Conservation (phyloP, 2,888 invertebrate species). For the Osedax fenrisi region DNA sequence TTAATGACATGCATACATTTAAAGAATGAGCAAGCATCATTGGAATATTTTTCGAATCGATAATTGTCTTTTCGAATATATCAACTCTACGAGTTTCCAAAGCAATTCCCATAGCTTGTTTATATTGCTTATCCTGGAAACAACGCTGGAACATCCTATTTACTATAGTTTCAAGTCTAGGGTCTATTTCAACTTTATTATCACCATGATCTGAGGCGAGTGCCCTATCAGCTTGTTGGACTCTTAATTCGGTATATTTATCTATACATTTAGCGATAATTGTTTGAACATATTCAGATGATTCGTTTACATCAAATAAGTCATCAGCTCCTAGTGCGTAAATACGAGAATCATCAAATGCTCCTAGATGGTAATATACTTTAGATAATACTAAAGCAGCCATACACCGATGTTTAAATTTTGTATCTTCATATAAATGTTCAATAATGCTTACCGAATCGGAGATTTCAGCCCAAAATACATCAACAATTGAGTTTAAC, state of each 20-base stretch:
- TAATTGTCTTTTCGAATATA: conserved; percentile 80
- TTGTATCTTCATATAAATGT: conserved; percentile 82
- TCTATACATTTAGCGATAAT: conserved; percentile 94
- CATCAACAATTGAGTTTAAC: conserved; percentile 81
- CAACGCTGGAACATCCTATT: conserved; percentile 88
- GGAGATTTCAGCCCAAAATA: conserved; percentile 97
- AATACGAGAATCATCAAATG: conserved; percentile 89
- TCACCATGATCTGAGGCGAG: conserved; percentile 60
- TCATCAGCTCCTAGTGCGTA: conserved; percentile 90
- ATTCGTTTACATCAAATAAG: conserved; percentile 82
- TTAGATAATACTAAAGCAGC: conserved; percentile 95
- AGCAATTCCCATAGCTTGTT: conserved; percentile 87
- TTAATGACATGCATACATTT: conserved; percentile 86
- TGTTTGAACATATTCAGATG: conserved; percentile 89
- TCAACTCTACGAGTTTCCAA: conserved; percentile 93
- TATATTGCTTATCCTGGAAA: conserved; percentile 80
- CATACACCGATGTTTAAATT: conserved; percentile 72
- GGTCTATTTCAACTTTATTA: conserved; percentile 52
- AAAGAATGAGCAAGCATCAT: conserved; percentile 88
- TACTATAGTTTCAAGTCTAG: conserved; percentile 72
- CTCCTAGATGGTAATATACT: conserved; percentile 87
- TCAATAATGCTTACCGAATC: conserved; percentile 95
- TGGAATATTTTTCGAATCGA: conserved; percentile 75
- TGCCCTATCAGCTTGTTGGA: conserved; percentile 47
- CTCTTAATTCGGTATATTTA: conserved; percentile 73